Percentiles rank a stretch among this genome's conserved stretches.
These are phyloP conservation scores for Ryuthela nishihirai DNA, from an alignment of 2,888 invertebrate genomes.

Conservation along the genomic window DNA sequence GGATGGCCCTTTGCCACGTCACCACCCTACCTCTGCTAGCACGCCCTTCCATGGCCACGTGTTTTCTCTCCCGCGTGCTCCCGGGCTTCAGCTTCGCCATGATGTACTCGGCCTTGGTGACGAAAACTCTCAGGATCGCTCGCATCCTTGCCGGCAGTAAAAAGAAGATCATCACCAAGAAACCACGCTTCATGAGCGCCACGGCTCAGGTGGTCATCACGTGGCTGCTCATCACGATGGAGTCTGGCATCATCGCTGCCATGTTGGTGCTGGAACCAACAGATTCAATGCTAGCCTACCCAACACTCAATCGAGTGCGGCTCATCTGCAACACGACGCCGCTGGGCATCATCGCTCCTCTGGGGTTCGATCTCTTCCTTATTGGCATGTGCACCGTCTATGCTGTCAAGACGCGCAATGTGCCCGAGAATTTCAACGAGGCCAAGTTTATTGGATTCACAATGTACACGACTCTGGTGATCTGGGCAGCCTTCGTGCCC, in stretches of 20 bases:
- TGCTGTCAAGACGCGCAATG: conserved; percentile 85
- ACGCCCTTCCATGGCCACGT: conserved; percentile 68
- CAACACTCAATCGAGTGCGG: conserved; percentile 55
- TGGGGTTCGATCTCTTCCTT: conserved; percentile 66
- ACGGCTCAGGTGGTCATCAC: conserved; percentile 82
- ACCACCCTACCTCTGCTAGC: conserved; percentile 89
- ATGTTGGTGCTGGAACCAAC: conserved; percentile 62
- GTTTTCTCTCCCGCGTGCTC: conserved; percentile 84
- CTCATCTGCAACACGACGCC: conserved; percentile 64
- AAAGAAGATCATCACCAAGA: conserved; percentile 77
- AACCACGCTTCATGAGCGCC: conserved; percentile 89
- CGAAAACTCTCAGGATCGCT: conserved; percentile 95
- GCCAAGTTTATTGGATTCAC: too few relatives aligned
- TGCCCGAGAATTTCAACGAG: too few relatives aligned
- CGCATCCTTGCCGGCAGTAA: conserved; percentile 96
- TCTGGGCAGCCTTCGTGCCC: too few relatives aligned
- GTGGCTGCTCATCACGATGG: conserved; percentile 75
- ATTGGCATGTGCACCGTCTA: conserved; percentile 85
- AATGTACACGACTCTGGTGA: too few relatives aligned
- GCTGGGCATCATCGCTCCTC: too few relatives aligned
- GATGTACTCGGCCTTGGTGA: conserved; percentile 91
- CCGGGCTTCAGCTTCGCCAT: conserved; percentile 95
- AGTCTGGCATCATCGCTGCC: conserved; percentile 66
- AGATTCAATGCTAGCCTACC: conserved; percentile 56
- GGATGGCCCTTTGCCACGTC: conserved; percentile 74